Conservation (phyloP, 2,888 invertebrate genomes). For the Oscheius sp. region DNA sequence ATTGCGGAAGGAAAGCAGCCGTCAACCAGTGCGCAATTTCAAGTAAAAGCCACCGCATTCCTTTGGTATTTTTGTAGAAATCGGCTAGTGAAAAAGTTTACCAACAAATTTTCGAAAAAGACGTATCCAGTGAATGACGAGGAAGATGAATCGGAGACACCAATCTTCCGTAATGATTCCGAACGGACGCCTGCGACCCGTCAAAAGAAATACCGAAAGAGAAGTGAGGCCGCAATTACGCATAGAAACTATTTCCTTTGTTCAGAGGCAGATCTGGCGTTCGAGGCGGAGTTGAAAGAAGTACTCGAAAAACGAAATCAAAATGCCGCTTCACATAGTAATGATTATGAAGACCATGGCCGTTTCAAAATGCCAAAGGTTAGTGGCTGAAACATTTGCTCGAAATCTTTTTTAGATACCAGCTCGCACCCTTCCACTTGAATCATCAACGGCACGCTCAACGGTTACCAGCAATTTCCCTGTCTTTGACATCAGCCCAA, state of each 20-base stretch:
- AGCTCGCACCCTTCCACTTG: too few species aligned
- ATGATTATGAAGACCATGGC: not conserved
- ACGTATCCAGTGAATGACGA: slow-evolving; percentile 35
- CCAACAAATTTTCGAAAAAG: slow-evolving; percentile 39
- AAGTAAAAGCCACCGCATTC: slow-evolving; percentile 27
- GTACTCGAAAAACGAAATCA: slow-evolving; percentile 9
- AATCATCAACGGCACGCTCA: too few species aligned
- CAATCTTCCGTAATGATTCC: slow-evolving; percentile 16
- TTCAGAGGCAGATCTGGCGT: slow-evolving; percentile 25
- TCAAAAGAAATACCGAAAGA: slow-evolving; percentile 20
- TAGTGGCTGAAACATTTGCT: not conserved
- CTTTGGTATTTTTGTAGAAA: slow-evolving; percentile 4
- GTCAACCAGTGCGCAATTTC: slow-evolving; percentile 39
- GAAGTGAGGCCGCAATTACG: slow-evolving; percentile 6
- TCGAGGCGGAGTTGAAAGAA: slow-evolving; percentile 17
- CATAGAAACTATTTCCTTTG: not conserved
- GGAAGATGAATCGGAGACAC: slow-evolving; percentile 7
- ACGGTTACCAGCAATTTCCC: not conserved
- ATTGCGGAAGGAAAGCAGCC: slow-evolving; percentile 52
- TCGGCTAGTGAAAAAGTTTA: slow-evolving; percentile 29
- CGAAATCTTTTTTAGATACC: not conserved
- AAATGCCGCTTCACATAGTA: not conserved
- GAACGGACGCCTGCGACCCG: slow-evolving; percentile 9
- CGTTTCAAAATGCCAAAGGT: not conserved
- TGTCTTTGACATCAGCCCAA: not conserved